Percentiles rank a stretch among this genome's conserved stretches.
Evolutionary conservation across 2,113 vertebrate genomes (phyloP).

Genomic region (Prochilodus magdalenae): DNA sequence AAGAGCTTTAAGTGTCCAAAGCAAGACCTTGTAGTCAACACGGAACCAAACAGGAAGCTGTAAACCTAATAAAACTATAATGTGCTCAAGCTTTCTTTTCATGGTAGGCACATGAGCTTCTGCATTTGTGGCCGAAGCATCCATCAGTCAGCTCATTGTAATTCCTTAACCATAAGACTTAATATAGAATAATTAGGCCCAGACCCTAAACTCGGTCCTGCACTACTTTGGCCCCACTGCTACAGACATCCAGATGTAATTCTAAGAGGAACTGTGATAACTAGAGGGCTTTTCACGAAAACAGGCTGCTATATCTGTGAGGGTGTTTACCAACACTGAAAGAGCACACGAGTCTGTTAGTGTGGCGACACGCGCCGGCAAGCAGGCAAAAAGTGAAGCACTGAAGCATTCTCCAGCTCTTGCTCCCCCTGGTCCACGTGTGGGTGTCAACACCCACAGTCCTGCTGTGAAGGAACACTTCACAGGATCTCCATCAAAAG

Average conservation of each 20-base stretch:
- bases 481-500: slow-evolving; percentile 72
- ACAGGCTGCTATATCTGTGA: slow-evolving; percentile 31
- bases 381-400: slow-evolving; percentile 48
- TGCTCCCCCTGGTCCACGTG: slow-evolving; percentile 51
- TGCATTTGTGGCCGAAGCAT: no score
- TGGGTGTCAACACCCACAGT: slow-evolving; percentile 65
- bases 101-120: no score
- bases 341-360: slow-evolving; percentile 1
- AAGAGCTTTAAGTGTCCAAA: no score
- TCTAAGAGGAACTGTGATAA: neutral
- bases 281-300: slow-evolving; percentile 1
- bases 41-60: no score
- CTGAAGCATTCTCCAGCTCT: neutral
- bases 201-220: neutral
- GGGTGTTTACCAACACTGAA: slow-evolving; percentile 20
- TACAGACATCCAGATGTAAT: neutral
- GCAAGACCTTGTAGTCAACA: no score
- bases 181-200: neutral
- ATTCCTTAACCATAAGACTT: no score
- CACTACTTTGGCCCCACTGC: neutral
- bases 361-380: neutral
- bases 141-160: no score
- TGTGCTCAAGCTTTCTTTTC: no score
- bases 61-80: no score
- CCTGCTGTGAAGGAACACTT: slow-evolving; percentile 71